Evolutionary conservation across 2,797 vertebrate species (phyloP), one percentile per base, ranked within the genome.

Genomic region (Poecile montanus): DNA sequence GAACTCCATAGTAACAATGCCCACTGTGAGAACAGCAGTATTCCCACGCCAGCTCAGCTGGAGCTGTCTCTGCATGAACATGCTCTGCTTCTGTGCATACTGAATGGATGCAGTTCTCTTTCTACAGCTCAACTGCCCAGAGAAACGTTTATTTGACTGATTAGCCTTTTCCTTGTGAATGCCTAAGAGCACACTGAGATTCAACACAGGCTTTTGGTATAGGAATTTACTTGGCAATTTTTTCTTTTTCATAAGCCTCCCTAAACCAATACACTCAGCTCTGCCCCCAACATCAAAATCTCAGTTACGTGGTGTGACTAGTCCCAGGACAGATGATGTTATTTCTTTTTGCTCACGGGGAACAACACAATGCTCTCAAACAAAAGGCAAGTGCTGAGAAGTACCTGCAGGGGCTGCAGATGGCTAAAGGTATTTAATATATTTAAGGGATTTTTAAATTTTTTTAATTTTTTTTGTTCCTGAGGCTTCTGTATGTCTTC

Each of bases 91-190:
- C 79, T 36, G 22, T 78, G 83, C 76, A 78, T 89, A 68, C 47
- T 18, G 91, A 91, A 75, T 0, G 7, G 36, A 26, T 23, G 6
- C 18, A 50, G 74, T 44, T 88, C 58, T 56, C 58, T 58, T 26
- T 66, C 6, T 34, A 13, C 4, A 85, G 48, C 66, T 82, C 44
- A 84, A 44, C 40, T 2, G 38, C 47, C 29, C 73, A 56, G 23
- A 91, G 51, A 88, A 94, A 62, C 11, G 8, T 62, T 85, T 70
- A 85, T 53, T 74, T 85, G 88, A 88, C 62, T 84, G 78, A 96
- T 78, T 34, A 94, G 66, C 29, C 62, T 58, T 80, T 90, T 51
- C 54, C 76, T 68, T 77, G 57, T 65, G 68, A 92, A 74, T 71
- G 65, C 76, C 50, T 72, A 20, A 1, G 4, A 91, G 66, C 32